Percentiles rank a stretch among this genome's conserved stretches.
Evolutionary conservation across 2,888 invertebrate species (phyloP).

Genomic region (Cheilosia scutellata): DNA sequence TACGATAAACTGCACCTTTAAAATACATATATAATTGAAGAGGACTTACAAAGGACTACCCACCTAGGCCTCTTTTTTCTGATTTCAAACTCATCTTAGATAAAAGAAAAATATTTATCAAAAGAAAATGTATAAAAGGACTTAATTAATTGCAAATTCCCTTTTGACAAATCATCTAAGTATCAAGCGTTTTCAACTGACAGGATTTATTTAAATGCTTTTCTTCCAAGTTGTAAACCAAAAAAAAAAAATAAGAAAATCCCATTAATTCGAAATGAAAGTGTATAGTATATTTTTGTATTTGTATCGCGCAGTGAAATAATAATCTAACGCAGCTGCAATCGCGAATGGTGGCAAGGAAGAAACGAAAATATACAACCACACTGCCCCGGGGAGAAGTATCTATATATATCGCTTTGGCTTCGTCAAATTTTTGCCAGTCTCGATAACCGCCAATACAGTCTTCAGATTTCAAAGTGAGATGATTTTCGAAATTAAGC

Average conservation of each 20-base stretch:
- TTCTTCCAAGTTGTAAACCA: not conserved
- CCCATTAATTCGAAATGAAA: conserved; percentile 25
- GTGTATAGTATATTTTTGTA: not conserved
- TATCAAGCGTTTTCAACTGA: conserved; percentile 32
- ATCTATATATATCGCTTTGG: not conserved
- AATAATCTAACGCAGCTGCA: conserved; percentile 18
- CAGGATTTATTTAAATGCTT: conserved; percentile 21
- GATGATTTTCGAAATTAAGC: conserved; percentile 62
- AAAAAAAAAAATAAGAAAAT: conserved; percentile 2
- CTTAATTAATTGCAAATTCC: conserved; percentile 39
- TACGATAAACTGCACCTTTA: not conserved
- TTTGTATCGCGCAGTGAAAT: conserved; percentile 29
- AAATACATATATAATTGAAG: not conserved
- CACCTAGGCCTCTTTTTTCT: not conserved
- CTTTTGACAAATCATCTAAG: conserved; percentile 30
- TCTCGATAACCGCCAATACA: not conserved
- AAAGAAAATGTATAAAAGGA: conserved; percentile 35
- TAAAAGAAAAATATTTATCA: conserved; percentile 33
- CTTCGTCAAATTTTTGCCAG: not conserved
- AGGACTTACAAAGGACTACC: not conserved
- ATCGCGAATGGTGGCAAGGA: not conserved
- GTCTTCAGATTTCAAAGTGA: conserved; percentile 50
- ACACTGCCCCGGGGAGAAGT: conserved; percentile 19
- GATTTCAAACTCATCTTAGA: conserved; percentile 17
- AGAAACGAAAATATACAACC: conserved; percentile 17